phyloP scores from a whole-genome alignment of 92 coral and sea anemone genomes.

The Parazoanthus swiftii region DNA sequence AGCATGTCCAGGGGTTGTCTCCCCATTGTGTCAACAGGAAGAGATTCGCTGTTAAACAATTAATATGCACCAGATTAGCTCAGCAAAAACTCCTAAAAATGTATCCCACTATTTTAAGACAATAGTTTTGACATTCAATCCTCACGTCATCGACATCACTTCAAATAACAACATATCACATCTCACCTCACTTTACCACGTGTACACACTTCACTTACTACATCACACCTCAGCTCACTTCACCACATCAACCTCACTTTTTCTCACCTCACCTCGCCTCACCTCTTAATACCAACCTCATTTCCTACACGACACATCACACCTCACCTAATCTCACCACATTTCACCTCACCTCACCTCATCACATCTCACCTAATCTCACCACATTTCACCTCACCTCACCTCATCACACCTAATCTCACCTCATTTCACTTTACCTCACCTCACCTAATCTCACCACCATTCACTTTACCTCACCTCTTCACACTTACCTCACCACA shows the following conservation, averaged over 20 bases:
- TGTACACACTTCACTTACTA: too few species aligned
- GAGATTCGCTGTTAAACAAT: constrained; percentile 64
- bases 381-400: neutral
- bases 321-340: neutral
- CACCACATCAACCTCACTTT: neutral
- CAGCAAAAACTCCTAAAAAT: too few species aligned
- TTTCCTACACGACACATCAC: neutral
- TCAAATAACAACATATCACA: neutral
- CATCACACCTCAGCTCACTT: neutral
- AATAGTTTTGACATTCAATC: too few species aligned
- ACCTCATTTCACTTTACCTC: neutral
- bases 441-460: neutral
- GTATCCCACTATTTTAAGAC: too few species aligned
- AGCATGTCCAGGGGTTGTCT: constrained; percentile 83
- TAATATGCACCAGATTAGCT: neutral
- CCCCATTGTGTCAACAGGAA: constrained; percentile 87
- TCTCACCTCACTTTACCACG: neutral
- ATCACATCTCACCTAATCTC: neutral
- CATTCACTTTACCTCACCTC: too few species aligned
- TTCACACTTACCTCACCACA: neutral
- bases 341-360: too few species aligned
- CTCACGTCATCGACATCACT: too few species aligned
- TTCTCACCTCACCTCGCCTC: neutral
- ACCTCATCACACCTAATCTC: neutral
- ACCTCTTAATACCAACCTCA: neutral